Evolutionary conservation across 2,113 vertebrate species (phyloP), one percentile per base, ranked within the genome.

Genomic region (Phalacrocorax brasilianus): DNA sequence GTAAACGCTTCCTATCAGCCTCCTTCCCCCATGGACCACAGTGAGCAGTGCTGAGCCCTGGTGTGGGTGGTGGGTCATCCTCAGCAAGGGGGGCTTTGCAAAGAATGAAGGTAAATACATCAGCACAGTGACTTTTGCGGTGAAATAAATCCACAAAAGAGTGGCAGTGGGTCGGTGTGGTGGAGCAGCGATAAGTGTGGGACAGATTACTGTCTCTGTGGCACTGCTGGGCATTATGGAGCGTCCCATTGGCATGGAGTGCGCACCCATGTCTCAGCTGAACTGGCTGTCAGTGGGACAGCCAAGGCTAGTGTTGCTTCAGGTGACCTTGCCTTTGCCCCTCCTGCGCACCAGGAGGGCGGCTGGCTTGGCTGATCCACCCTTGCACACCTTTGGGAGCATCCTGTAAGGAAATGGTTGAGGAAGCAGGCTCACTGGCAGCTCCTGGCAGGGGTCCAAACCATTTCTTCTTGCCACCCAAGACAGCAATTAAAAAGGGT

Each of bases 201-300:
- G 42, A 50, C 17, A 12, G 20, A 22, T 33, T 56, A 35, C 2
- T 18, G 14, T 16, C 27, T 38, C 63, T 2, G 3, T 38, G 50
- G 45, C 23, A 21, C 56, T 6, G 21, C 3, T 44, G 45, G 58
- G 13, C 2, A 0, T 67, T 32, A 42, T 0, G 2, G 59, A n/a
- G 14, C 8, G 3, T 62, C 30, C 52, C 3, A 2, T 6, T 47
- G 22, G n/a, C 6, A 3, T 7, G 17, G 27, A 16, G 20, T 14
- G 15, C 0, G 1, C 23, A 23, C 24, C 30, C 0, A 0, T 32
- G 42, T n/a, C 70, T 62, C 50, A 49, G 70, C 42, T 44, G 45
- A 74, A 33, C 33, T 2, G 24, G 3, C 27, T 2, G 0, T 66
- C 7, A 3, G 5, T 33, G 40, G 28, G 45, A 26, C 52, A 35